Conservation (phyloP, 2,797 vertebrate species). For the Chaetodon trifasciatus region DNA sequence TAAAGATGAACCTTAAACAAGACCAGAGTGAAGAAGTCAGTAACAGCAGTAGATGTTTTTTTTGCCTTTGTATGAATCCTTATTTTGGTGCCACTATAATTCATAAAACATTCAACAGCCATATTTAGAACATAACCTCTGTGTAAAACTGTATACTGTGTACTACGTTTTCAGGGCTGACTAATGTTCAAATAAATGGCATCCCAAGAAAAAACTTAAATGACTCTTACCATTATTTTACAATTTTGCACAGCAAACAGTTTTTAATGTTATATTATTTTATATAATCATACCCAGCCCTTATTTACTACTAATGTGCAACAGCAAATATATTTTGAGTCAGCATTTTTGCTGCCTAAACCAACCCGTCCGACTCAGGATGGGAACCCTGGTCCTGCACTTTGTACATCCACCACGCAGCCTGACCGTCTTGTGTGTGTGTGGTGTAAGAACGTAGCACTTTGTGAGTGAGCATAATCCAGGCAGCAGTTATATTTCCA, state of each 20-base stretch:
- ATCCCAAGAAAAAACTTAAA: neutral
- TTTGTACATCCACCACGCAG: neutral
- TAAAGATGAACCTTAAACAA: slow-evolving; percentile 15
- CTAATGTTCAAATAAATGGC: slow-evolving; percentile 26
- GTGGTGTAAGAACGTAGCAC: neutral
- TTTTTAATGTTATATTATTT: slow-evolving; percentile 4
- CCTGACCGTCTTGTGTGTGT: neutral
- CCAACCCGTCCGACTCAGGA: neutral
- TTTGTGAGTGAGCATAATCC: slow-evolving; percentile 21
- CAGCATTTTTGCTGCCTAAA: slow-evolving; percentile 10
- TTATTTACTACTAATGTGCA: neutral
- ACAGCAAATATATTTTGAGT: neutral
- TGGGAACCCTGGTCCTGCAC: neutral
- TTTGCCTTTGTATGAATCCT: neutral
- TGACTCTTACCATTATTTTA: neutral
- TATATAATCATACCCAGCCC: too few relatives aligned
- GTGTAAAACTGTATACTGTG: neutral
- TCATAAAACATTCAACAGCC: neutral
- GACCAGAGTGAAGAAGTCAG: neutral
- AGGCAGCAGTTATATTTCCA: slow-evolving; percentile 25
- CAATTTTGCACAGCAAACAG: neutral
- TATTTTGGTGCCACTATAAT: neutral
- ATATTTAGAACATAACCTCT: neutral
- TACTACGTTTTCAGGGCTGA: neutral
- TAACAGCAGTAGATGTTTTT: too few relatives aligned